Base-by-base conservation (phyloP, 2,113 vertebrate genomes). In the Eretmochelys imbricata region DNA sequence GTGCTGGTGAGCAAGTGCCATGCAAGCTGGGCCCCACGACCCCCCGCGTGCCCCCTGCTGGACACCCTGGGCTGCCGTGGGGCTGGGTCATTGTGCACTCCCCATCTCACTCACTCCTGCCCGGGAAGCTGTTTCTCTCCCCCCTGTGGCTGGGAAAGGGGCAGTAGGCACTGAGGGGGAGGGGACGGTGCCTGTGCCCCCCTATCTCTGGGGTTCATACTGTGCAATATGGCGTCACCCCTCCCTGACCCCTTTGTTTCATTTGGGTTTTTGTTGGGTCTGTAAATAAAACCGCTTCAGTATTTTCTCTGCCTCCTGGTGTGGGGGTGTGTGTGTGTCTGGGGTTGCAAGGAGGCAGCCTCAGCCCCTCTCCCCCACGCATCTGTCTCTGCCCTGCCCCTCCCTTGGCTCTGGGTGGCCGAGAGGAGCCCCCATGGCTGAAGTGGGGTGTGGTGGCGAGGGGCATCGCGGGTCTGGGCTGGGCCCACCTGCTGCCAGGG, bases 271-370 rank as follows among this genome's bases (percentile, higher is more conserved):
- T 53, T 31, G 48, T 48, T 49, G 76, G 75, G 54, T 19, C 54
- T 81, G 89, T 91, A 91, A 91, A 91, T 91, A 91, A 91, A 91
- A 42, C 83, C 24, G 50, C 89, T 91, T 79, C 35, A 27, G 84
- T 91, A 81, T 86, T 91, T 91, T 85, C 76, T 12, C 84, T 9
- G 17, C 84, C 24, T 50, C 1, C 12, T 27, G 78, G 78, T 19
- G 46, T 38, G 38, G 14, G 75, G 7, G 19, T 12, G 75, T 4
- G 10, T 14, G 75, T 9, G 72, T 8, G 72, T 5, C 35, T 16
- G 25, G 19, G 38, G 10, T 42, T 29, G 76, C 46, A 27, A 5
- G 4, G 79, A 14, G 22, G 19, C 29, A 11, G 25, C 14, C 10
- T 51, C 25, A 35, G 27, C 29, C 25, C 27, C 25, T 14, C n/a